These are phyloP conservation scores for Drosophila acutilabella DNA, from an alignment of 2,888 invertebrate genomes.

Conservation along the genomic window DNA sequence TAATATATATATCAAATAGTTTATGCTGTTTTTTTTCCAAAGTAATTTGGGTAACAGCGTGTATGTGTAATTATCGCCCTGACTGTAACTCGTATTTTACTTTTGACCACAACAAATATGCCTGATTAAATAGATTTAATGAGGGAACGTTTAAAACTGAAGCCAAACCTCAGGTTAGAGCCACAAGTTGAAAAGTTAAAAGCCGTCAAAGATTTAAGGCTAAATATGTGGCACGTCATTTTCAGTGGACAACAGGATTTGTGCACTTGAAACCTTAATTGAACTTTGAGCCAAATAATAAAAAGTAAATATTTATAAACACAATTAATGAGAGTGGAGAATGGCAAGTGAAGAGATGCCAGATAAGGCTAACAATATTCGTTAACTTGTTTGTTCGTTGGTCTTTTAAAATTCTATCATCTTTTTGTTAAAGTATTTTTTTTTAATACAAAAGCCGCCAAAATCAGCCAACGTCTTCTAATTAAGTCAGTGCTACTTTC, in stretches of 20 bases:
- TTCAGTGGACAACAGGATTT: slow-evolving; percentile 14
- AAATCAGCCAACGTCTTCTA: slow-evolving; percentile 42
- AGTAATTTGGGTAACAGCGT: too few species aligned
- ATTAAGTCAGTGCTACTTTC: slow-evolving; percentile 36
- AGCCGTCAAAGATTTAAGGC: slow-evolving; percentile 23
- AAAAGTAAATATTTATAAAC: slow-evolving; percentile 22
- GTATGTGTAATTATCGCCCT: slow-evolving; percentile 9
- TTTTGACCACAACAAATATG: slow-evolving; percentile 13
- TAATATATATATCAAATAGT: too few species aligned
- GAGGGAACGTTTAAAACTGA: slow-evolving; percentile 20
- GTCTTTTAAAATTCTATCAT: slow-evolving; percentile 57
- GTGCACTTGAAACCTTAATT: slow-evolving; percentile 45
- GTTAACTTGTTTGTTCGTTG: neutral
- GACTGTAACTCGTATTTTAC: slow-evolving; percentile 2
- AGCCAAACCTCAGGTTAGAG: neutral
- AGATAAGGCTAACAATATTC: neutral
- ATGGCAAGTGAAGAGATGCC: neutral
- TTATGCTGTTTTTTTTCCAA: too few species aligned
- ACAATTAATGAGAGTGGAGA: slow-evolving; percentile 1
- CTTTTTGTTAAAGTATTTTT: slow-evolving; percentile 28
- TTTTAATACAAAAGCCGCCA: slow-evolving; percentile 17
- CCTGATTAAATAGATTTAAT: slow-evolving; percentile 50
- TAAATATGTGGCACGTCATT: slow-evolving; percentile 24
- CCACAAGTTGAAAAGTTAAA: slow-evolving; percentile 2
- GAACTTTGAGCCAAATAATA: slow-evolving; percentile 38